Conservation (phyloP, 2,113 vertebrate species). For the Aepyceros melampus region DNA sequence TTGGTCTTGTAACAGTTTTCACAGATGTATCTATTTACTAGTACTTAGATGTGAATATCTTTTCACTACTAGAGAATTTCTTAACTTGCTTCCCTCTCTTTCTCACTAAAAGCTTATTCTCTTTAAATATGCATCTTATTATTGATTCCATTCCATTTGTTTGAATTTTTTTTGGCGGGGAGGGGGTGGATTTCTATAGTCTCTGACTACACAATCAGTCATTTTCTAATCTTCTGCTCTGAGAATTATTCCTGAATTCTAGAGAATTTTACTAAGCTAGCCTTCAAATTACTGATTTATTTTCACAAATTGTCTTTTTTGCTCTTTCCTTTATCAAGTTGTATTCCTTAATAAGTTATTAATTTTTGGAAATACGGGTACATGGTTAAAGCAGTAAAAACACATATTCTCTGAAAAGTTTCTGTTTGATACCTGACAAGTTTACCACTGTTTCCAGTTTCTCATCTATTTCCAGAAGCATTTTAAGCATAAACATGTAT, state of each 20-base stretch:
- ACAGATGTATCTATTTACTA: not conserved
- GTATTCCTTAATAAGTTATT: not conserved
- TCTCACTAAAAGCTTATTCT: not conserved
- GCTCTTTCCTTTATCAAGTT: not conserved
- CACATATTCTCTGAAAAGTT: not conserved
- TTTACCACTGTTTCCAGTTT: not conserved
- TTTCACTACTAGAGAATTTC: not conserved
- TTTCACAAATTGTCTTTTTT: not conserved
- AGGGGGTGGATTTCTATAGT: not conserved
- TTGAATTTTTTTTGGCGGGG: accelerated
- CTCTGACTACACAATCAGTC: not conserved
- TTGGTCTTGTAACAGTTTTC: not conserved
- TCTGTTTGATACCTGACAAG: not conserved
- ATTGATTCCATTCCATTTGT: not conserved
- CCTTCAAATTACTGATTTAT: not conserved
- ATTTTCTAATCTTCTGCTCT: not conserved
- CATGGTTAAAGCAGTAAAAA: not conserved
- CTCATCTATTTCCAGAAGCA: not conserved
- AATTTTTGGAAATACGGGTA: not conserved
- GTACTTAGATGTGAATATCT: not conserved
- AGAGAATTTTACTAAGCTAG: not conserved
- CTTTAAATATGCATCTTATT: not conserved
- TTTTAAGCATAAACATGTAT: not conserved
- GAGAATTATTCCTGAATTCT: not conserved
- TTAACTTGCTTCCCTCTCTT: not conserved